Base-by-base conservation (phyloP, 2,113 vertebrate species). In the Lontra canadensis region DNA sequence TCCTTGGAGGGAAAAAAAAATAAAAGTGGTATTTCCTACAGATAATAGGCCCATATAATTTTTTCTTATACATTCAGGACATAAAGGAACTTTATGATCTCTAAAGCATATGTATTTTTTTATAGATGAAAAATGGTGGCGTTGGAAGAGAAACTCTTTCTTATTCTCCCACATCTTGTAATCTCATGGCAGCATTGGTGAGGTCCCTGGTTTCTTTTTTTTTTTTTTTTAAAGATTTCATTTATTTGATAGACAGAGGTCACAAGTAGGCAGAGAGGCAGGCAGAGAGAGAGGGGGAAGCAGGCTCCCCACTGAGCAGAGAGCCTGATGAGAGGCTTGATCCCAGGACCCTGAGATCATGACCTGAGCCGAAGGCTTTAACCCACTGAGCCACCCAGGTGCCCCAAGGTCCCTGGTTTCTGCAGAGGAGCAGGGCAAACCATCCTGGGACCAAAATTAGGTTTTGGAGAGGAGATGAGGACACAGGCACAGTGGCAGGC, bases 51-150 rank as follows among this genome's bases (percentile, higher is more conserved):
- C 42, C 25, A 20, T 89, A 34, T 34, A 79, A 89, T 61, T 92
- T 97, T 26, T 79, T 79, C 44, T 6, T 67, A 55, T 79, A 17
- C 69, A 83, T 89, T 71, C 26, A 69, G 73, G 80, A 73, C 23
- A 13, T 57, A 57, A 71, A 89, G 10, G 1, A 73, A 89, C 63
- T 65, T 88, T 89, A 57, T 31, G 17, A 13, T 47, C 47, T 49
- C n/a, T 93, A 79, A 73, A 79, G 71, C 17, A 15, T 52, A 55
- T 73, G 12, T 44, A 34, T 49, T 31, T 55, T 71, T 82, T 76
- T 13, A 36, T 8, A 42, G 49, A 57, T 73, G 31, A 71, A 26
- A 49, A 84, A 47, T 65, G 10, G 57, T 49, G 44, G 15, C 34
- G 25, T 65, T 55, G 13, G 44, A 44, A 85, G 25, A 63, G 26